Evolutionary conservation across 2,797 vertebrate species (phyloP).

Genomic region (Glossophaga mutica): DNA sequence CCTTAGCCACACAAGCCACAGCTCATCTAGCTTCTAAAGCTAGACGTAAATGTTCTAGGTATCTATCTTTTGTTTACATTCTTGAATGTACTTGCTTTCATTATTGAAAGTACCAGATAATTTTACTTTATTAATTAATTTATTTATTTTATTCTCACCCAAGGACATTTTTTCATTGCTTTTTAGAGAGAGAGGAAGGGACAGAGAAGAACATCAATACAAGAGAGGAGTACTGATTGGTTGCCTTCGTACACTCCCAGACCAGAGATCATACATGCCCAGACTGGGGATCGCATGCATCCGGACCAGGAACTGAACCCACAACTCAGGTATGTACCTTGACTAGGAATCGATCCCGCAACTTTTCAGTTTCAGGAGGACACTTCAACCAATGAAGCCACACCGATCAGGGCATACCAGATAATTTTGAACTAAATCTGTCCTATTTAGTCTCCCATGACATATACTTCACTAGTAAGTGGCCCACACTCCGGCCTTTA

Average conservation of each 20-base stretch:
- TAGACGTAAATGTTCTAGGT: neutral
- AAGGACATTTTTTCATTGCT: neutral
- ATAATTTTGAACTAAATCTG: neutral
- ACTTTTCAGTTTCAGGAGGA: neutral
- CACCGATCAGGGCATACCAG: neutral
- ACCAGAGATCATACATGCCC: neutral
- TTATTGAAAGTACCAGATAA: neutral
- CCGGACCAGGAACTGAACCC: too few species aligned
- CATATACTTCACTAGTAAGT: neutral
- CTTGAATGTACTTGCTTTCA: conserved; percentile 7
- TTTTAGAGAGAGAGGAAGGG: neutral
- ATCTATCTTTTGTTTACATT: neutral
- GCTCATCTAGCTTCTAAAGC: neutral
- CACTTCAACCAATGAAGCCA: neutral
- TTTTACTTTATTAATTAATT: neutral
- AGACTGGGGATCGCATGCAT: too few species aligned
- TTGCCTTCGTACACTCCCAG: neutral
- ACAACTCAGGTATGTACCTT: neutral
- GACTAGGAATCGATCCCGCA: neutral
- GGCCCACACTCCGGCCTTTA: neutral
- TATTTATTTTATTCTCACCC: neutral
- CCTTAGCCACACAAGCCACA: too few species aligned
- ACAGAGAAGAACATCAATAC: neutral
- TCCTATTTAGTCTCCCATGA: neutral
- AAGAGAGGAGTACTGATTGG: neutral